Percentiles rank a stretch among this genome's conserved stretches.
phyloP scores from a whole-genome alignment of 2,888 invertebrate species.

The Protonemura montana region DNA sequence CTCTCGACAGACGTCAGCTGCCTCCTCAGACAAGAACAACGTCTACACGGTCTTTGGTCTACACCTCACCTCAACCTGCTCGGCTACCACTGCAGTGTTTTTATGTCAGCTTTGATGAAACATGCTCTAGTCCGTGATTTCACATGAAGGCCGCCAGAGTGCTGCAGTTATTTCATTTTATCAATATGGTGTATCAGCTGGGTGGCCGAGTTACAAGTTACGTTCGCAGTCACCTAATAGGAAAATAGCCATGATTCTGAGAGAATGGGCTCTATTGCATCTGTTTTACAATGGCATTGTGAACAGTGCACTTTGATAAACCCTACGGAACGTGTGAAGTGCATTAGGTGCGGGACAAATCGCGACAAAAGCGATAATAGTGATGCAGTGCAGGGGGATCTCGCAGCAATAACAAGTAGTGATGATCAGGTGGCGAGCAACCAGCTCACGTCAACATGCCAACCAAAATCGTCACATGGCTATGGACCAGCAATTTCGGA shows the following conservation, averaged over 20 bases:
- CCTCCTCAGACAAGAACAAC: conserved; percentile 23
- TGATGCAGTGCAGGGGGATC: conserved; percentile 51
- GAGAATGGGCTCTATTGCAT: conserved; percentile 90
- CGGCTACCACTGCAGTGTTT: conserved; percentile 1
- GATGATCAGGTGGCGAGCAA: conserved; percentile 61
- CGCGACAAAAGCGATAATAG: conserved; percentile 48
- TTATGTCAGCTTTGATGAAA: conserved; percentile 7
- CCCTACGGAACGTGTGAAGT: conserved; percentile 83
- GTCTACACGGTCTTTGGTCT: no score
- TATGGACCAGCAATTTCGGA: background rate
- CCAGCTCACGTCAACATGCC: conserved; percentile 30
- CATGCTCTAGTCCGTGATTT: conserved; percentile 31
- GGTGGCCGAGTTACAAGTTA: conserved; percentile 61
- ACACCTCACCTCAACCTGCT: background rate
- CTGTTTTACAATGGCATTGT: conserved; percentile 93
- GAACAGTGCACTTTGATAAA: conserved; percentile 87
- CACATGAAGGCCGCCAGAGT: conserved; percentile 7
- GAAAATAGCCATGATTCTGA: conserved; percentile 62
- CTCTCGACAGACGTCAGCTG: background rate
- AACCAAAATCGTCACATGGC: conserved; percentile 5
- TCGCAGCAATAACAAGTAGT: conserved; percentile 56
- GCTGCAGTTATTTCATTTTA: conserved; percentile 1
- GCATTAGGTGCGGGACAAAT: conserved; percentile 77
- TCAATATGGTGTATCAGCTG: conserved; percentile 71
- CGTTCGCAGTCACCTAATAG: conserved; percentile 50